Percentiles rank a stretch among this genome's conserved stretches.
Conservation (phyloP, 2,113 vertebrate species). For the Pseudorasbora parva region DNA sequence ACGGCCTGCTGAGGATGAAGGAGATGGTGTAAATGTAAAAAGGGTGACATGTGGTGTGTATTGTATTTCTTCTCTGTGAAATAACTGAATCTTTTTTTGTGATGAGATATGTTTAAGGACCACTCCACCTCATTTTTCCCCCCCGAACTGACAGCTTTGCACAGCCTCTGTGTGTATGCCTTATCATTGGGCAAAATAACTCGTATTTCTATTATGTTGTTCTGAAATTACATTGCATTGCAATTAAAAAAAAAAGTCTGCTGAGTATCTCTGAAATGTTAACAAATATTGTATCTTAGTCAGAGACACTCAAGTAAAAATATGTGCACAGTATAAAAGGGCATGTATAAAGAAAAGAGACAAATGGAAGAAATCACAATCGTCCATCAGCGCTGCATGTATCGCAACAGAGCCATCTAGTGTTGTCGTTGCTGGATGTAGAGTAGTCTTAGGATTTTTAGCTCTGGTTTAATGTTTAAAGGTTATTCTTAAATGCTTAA, state of each 20-base stretch:
- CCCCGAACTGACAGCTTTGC: neutral
- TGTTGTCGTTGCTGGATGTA: conserved; percentile 54
- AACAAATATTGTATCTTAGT: conserved; percentile 25
- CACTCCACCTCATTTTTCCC: conserved; percentile 6
- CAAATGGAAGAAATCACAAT: neutral
- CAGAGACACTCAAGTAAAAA: conserved; percentile 35
- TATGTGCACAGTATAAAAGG: neutral
- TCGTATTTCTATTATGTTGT: neutral
- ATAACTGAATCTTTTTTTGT: neutral
- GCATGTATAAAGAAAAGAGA: neutral
- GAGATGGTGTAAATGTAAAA: conserved; percentile 15
- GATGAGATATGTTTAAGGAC: conserved; percentile 19
- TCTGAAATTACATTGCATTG: conserved; percentile 36
- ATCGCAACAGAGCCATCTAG: conserved; percentile 76
- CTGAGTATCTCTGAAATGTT: conserved; percentile 11
- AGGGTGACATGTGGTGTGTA: neutral
- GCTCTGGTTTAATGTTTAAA: neutral
- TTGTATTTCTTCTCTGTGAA: neutral
- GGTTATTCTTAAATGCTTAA: neutral
- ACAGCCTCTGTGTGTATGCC: neutral
- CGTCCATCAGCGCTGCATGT: conserved; percentile 35
- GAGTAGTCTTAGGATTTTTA: neutral
- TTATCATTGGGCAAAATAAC: neutral
- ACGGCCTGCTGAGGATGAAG: conserved; percentile 36
- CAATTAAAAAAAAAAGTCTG: neutral